Evolutionary conservation across 2,888 invertebrate species (phyloP), one percentile per base, ranked within the genome.

Genomic region (Synanthedon vespiformis): DNA sequence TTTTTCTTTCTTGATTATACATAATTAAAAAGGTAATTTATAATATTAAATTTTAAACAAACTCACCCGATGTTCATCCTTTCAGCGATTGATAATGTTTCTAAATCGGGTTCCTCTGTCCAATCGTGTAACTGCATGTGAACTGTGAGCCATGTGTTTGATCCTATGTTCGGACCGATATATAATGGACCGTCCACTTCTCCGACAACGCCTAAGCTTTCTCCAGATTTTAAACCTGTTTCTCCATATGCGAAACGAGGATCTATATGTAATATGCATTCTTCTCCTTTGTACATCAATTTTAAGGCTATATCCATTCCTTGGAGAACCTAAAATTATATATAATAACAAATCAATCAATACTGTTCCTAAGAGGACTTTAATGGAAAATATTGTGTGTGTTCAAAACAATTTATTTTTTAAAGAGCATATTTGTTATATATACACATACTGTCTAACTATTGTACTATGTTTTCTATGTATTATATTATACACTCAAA

Each of bases 231-330:
- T 41, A 91, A 78, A 0, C 97, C 97, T 50, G 88, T 71, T 1
- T 90, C 86, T 0, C 97, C 96, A 72, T 93, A 98, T 2, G 92
- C 97, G 81, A 97, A 95, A 61, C 96, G 89, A 3, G 95, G 89
- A 57, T 92, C 90, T 52, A 96, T 86, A 70, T 90, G 89, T 50
- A 97, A 76, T 59, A 92, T 88, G 54, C 94, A 92, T 61, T 89
- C 87, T 85, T 98, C 97, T 1, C 92, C 93, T 64, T 91, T 87
- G 70, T 94, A 91, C 97, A 97, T 97, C 61, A 97, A 81, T 22
- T 95, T 92, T 58, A 96, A 76, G 14, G 93, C 92, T 78, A 97
- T 89, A 77, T 97, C 97, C 66, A 97, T 70, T 8, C 96, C 97
- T 91, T 94, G 91, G 52, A 93, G 77, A 8, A 91, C 75, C 89